Evolutionary conservation across 2,113 vertebrate genomes (phyloP).

Genomic region (Nyctibius bracteatus): DNA sequence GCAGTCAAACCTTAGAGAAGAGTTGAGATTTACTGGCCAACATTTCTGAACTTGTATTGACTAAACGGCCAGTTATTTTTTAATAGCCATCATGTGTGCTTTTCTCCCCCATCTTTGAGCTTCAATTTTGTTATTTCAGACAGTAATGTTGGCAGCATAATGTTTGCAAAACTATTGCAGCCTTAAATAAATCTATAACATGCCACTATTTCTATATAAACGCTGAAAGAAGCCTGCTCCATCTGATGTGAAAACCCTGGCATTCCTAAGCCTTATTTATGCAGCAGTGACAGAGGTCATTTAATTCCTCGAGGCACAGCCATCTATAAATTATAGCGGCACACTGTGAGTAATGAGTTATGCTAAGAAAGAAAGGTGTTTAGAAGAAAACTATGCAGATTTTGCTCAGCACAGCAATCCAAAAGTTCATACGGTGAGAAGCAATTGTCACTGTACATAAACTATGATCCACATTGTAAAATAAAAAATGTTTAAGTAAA

Average conservation of each 20-base stretch:
- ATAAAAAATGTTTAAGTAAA: conserved; percentile 24
- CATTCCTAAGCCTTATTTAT: conserved; percentile 59
- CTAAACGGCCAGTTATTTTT: conserved; percentile 53
- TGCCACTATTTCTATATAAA: conserved; percentile 2
- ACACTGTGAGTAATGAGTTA: conserved; percentile 53
- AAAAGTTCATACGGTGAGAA: background rate
- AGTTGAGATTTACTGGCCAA: conserved; percentile 52
- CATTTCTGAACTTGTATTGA: conserved; percentile 66
- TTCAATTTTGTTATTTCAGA: conserved; percentile 35
- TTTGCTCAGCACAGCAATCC: conserved; percentile 43
- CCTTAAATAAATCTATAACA: conserved; percentile 65
- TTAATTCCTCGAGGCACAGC: conserved; percentile 34
- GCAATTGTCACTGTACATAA: conserved; percentile 20
- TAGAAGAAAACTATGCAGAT: conserved; percentile 33
- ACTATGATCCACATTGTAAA: background rate
- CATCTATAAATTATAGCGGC: conserved; percentile 66
- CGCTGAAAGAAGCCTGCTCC: conserved; percentile 26
- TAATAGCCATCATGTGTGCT: conserved; percentile 37
- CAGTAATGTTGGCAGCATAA: conserved; percentile 33
- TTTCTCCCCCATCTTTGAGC: background rate
- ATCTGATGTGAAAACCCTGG: conserved; percentile 59
- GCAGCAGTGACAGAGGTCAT: conserved; percentile 60
- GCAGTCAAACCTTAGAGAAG: conserved; percentile 33
- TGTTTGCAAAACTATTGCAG: conserved; percentile 13
- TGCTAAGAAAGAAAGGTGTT: conserved; percentile 45